A percentile compares a stretch with the other conserved stretches of the same genome.
These are phyloP conservation scores for Pardalotus punctatus DNA, from an alignment of 2,113 vertebrate genomes.

Conservation along the genomic window DNA sequence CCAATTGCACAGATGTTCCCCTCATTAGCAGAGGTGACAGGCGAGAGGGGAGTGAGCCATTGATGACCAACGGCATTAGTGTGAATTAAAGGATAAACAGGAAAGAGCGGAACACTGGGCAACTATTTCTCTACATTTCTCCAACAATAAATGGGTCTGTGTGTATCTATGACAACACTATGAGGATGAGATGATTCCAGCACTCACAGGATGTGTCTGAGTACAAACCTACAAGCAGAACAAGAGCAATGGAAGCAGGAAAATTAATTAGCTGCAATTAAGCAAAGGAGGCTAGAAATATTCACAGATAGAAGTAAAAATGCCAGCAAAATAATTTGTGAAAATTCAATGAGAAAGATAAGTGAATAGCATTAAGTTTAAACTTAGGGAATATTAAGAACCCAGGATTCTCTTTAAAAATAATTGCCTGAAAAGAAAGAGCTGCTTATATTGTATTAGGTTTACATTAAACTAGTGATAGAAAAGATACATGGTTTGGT, in stretches of 20 bases:
- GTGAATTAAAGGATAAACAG: constrained; percentile 2
- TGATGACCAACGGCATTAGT: neutral
- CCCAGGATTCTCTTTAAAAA: neutral
- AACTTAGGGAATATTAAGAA: neutral
- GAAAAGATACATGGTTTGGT: neutral
- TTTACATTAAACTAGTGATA: neutral
- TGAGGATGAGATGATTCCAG: neutral
- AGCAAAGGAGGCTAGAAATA: neutral
- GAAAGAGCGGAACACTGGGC: constrained; percentile 32
- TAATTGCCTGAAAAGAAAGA: neutral
- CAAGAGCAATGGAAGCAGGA: neutral
- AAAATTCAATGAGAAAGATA: neutral
- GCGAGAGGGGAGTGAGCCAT: neutral
- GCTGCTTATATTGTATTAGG: neutral
- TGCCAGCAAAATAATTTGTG: neutral
- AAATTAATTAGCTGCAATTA: neutral
- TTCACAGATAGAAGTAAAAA: neutral
- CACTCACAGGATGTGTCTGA: neutral
- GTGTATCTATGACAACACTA: constrained; percentile 47
- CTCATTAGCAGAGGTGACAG: neutral
- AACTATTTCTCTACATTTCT: neutral
- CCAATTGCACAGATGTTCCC: neutral
- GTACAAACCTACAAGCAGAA: neutral
- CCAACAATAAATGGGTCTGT: neutral
- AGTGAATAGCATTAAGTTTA: neutral